Conservation (phyloP, 92 coral and sea anemone genomes). For the Muricea muricata region DNA sequence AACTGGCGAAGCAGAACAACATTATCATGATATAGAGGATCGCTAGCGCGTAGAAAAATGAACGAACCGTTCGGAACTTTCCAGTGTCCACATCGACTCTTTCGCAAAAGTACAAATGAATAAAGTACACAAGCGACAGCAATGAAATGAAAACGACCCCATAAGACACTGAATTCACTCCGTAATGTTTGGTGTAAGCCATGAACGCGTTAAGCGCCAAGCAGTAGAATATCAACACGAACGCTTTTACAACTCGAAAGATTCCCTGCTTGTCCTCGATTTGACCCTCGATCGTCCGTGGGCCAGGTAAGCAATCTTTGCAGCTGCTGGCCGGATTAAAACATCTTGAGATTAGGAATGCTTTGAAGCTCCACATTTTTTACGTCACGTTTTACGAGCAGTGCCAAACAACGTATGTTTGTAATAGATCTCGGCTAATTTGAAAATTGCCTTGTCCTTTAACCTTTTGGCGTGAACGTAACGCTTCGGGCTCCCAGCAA, state of each 20-base stretch:
- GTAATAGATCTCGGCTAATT: constrained; percentile 1
- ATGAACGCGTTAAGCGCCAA: constrained; percentile 33
- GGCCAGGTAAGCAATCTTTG: constrained; percentile 15
- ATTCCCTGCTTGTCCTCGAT: constrained; percentile 21
- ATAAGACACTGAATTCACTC: constrained; percentile 13
- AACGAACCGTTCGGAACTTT: constrained; percentile 18
- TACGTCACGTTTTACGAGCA: background rate
- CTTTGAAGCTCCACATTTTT: constrained; percentile 29
- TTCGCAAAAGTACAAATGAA: constrained; percentile 24
- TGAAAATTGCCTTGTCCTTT: background rate
- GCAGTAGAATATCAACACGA: constrained; percentile 35
- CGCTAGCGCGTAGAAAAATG: constrained; percentile 26
- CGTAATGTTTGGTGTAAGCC: constrained; percentile 30
- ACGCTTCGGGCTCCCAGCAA: no score
- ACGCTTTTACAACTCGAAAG: constrained; percentile 11
- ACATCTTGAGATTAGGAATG: background rate
- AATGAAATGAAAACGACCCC: background rate
- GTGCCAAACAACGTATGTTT: background rate
- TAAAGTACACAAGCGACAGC: constrained; percentile 4
- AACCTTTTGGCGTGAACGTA: background rate
- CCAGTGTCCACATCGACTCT: constrained; percentile 28
- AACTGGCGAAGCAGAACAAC: constrained; percentile 19
- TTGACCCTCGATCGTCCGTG: background rate
- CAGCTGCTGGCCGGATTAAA: background rate
- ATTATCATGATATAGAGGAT: constrained; percentile 23